phyloP scores from a whole-genome alignment of 1,140 invertebrate species.

The Hermetia illucens region DNA sequence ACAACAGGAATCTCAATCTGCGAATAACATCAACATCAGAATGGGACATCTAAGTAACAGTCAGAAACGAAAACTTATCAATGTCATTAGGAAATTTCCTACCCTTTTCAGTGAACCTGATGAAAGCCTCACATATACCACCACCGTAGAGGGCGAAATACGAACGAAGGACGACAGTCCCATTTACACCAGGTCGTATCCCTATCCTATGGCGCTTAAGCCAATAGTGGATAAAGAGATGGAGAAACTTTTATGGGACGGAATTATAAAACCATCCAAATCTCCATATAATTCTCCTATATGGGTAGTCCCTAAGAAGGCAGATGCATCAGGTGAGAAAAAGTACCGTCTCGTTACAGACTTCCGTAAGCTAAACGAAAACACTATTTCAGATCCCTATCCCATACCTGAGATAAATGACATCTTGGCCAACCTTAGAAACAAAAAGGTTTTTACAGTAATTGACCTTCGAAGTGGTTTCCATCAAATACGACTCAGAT shows the following conservation, averaged over 20 bases:
- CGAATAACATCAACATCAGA: neutral
- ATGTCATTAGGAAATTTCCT: neutral
- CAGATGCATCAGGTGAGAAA: constrained; percentile 10
- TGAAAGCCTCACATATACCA: constrained; percentile 1
- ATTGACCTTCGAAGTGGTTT: constrained; percentile 33
- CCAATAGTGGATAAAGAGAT: constrained; percentile 10
- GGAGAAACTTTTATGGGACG: constrained; percentile 10
- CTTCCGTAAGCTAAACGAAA: constrained; percentile 18
- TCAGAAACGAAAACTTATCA: neutral
- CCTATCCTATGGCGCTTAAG: constrained; percentile 9
- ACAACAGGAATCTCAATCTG: neutral
- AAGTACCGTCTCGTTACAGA: constrained; percentile 21
- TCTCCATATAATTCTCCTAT: constrained; percentile 4
- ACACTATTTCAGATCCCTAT: constrained; percentile 25
- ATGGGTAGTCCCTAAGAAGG: constrained; percentile 5
- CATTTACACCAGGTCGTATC: constrained; percentile 9
- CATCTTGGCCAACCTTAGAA: constrained; percentile 28
- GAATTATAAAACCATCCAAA: constrained; percentile 15
- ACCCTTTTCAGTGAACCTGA: neutral
- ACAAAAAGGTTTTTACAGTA: constrained; percentile 25
- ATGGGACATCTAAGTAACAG: neutral
- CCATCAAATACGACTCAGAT: constrained; percentile 24
- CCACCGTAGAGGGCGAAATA: constrained; percentile 1
- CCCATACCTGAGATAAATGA: constrained; percentile 35
- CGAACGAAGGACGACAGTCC: neutral